These are phyloP conservation scores for Lumbricus terrestris DNA, from an alignment of 2,888 invertebrate species.

Conservation along the genomic window DNA sequence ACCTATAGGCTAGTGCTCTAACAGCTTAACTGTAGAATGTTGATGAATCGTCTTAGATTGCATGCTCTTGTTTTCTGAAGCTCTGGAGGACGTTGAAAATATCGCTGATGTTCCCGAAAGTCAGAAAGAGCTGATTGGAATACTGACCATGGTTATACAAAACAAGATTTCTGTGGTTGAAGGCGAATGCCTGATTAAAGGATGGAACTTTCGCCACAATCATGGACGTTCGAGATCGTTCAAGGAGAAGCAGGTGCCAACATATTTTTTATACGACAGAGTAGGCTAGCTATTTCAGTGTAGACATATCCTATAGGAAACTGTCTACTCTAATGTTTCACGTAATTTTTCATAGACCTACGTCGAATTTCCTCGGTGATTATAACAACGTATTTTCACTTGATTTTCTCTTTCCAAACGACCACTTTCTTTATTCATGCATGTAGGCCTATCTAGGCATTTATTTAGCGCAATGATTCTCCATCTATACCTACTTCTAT, in stretches of 20 bases:
- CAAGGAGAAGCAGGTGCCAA: background rate
- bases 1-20: too few species aligned
- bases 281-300: background rate
- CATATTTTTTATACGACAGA: too few species aligned
- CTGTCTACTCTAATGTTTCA: too few species aligned
- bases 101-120: background rate
- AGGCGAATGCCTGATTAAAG: background rate
- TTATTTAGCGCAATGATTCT: too few species aligned
- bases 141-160: background rate
- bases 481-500: too few species aligned
- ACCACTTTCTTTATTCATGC: background rate
- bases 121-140: background rate
- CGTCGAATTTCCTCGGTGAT: background rate
- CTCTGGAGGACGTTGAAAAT: background rate
- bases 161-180: background rate
- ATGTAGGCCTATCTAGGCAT: background rate
- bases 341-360: background rate
- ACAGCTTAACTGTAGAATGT: background rate
- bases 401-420: background rate
- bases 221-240: background rate
- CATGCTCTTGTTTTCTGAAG: background rate
- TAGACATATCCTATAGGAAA: background rate
- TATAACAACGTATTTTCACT: background rate
- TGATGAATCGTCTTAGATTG: background rate
- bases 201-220: background rate